Conservation (phyloP, 23 tunicate genomes). For the Trididemnum clinides region DNA sequence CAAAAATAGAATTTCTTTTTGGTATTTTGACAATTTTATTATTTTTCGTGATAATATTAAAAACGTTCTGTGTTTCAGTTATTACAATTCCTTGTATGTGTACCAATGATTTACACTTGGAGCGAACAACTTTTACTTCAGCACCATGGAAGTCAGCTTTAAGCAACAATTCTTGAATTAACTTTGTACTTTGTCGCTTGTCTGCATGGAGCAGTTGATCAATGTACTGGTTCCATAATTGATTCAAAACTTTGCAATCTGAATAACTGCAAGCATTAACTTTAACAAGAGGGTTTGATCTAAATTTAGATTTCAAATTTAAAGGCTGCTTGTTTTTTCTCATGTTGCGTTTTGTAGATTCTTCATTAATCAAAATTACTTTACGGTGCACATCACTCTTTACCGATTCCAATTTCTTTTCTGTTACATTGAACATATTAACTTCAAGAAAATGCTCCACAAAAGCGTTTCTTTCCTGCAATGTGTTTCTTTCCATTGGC, state of each 20-base stretch:
- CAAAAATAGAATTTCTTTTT: conserved; percentile 48
- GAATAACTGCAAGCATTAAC: too few species aligned
- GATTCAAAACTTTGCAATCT: not conserved
- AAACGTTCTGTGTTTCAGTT: conserved; percentile 48
- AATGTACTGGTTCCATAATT: not conserved
- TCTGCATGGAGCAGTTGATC: not conserved
- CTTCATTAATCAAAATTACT: too few species aligned
- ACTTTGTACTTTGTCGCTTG: not conserved
- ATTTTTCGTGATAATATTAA: conserved; percentile 35
- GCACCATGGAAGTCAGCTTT: conserved; percentile 77
- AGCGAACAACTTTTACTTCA: conserved; percentile 4
- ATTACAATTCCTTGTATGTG: conserved; percentile 44
- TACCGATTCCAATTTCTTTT: too few species aligned
- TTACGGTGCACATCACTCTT: too few species aligned
- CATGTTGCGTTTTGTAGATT: too few species aligned
- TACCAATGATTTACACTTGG: conserved; percentile 5
- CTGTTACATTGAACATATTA: too few species aligned
- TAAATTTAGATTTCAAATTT: too few species aligned
- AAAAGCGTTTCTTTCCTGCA: too few species aligned
- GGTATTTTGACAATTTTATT: conserved; percentile 45
- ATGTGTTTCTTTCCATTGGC: too few species aligned
- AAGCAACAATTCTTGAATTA: conserved; percentile 37
- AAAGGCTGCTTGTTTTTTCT: too few species aligned
- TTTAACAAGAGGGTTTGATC: too few species aligned
- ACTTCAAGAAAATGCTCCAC: too few species aligned